phyloP scores from a whole-genome alignment of 2,888 invertebrate species.

The Macrophya alboannulata region DNA sequence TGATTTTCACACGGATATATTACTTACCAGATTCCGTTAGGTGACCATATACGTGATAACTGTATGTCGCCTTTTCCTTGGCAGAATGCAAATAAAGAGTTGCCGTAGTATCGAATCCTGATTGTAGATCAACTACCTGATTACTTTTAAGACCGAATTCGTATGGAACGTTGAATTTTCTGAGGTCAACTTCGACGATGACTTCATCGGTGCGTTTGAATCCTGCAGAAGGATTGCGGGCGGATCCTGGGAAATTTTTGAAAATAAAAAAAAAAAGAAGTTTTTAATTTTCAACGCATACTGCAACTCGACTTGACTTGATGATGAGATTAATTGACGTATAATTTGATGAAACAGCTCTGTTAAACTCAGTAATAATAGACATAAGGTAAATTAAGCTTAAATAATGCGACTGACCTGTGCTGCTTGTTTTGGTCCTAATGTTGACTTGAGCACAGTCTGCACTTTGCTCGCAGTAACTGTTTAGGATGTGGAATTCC shows the following conservation, averaged over 20 bases:
- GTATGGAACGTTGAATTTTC: constrained; percentile 88
- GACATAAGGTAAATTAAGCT: not conserved
- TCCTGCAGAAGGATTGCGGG: constrained; percentile 75
- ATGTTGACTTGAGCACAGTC: constrained; percentile 89
- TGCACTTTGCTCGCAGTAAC: constrained; percentile 90
- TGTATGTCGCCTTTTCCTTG: constrained; percentile 87
- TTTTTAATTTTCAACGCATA: too few species aligned
- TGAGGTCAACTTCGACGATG: constrained; percentile 86
- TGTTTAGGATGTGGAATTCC: constrained; percentile 87
- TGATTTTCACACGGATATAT: not conserved
- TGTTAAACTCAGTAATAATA: not conserved
- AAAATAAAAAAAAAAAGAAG: too few species aligned
- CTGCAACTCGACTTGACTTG: not conserved
- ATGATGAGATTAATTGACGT: constrained; percentile 19
- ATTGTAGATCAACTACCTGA: constrained; percentile 83
- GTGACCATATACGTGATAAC: constrained; percentile 85
- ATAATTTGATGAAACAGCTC: not conserved
- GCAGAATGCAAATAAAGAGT: constrained; percentile 87
- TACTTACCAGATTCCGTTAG: constrained; percentile 84
- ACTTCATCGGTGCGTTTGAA: constrained; percentile 82
- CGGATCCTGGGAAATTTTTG: too few species aligned
- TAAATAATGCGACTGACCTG: constrained; percentile 16
- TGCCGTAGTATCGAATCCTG: constrained; percentile 85
- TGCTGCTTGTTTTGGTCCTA: constrained; percentile 81
- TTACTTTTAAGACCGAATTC: constrained; percentile 88